Base-by-base conservation (phyloP, 1,140 invertebrate genomes). In the Drosophila hydei region DNA sequence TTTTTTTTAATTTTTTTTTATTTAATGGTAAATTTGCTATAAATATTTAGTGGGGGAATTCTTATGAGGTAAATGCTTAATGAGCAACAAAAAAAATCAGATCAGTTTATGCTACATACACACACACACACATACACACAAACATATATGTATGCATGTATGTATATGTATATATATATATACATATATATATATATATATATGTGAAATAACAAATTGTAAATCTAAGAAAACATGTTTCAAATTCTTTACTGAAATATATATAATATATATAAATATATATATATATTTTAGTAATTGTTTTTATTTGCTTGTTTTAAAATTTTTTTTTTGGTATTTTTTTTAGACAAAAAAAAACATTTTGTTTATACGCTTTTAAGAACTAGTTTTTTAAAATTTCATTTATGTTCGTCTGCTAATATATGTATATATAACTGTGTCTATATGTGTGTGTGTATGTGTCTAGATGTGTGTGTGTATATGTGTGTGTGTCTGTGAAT, bases 201-300 rank as follows among this genome's bases (percentile, higher is more conserved):
- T 87, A 85, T 85, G 87, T 62, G 87, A 85, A 87, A 85, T 85
- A 85, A 85, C 81, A 87, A 85, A 81, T 78, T 71, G 81, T 85
- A 87, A 85, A 56, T 81, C 81, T 87, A 85, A 65, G 80, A 85
- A 33, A 85, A 85, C 81, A 81, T 85, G 87, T 78, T 85, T 85
- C 81, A 87, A 85, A 87, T 87, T 85, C 81, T 87, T 85, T 81
- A 80, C 77, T 73, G 70, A 85, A 85, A 80, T 85, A 80, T 76
- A 79, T 33, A 56, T 76, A 65, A 72, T 72, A 67, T 73, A 43
- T 61, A 1, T 6, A 14, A 58, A 36, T 51, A 36, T 63, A 14
- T 47, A 19, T 19, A 47, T 38, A 25, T 61, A 23, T 43, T 36
- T 45, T 67, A 52, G 48, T 59, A 67, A 60, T 67, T 60, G 38